A percentile compares a stretch with the other conserved stretches of the same genome.
phyloP scores from a whole-genome alignment of 2,797 vertebrate genomes.

The Esox lucius region DNA sequence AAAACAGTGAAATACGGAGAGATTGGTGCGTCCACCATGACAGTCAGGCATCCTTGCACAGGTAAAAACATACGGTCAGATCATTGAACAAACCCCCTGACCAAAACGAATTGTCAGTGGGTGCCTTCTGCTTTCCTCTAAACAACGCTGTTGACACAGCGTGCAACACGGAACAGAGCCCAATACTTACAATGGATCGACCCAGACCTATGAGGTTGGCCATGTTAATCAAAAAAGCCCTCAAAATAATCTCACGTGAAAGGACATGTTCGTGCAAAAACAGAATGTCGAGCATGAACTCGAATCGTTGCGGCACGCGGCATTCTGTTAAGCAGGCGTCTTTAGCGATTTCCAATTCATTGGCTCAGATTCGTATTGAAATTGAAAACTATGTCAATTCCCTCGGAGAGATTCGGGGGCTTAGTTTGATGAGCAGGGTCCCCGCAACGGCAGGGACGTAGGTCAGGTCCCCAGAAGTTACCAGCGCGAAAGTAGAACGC shows the following conservation, averaged over 20 bases:
- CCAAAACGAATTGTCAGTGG: not conserved
- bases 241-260: not conserved
- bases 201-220: no score
- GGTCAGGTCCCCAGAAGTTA: no score
- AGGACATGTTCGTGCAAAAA: not conserved
- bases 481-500: no score
- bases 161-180: not conserved
- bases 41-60: slow-evolving; percentile 24
- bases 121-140: slow-evolving; percentile 6
- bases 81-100: slow-evolving; percentile 27
- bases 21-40: not conserved
- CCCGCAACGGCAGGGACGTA: no score
- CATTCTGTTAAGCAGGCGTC: no score
- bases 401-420: not conserved
- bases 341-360: not conserved
- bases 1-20: slow-evolving; percentile 5
- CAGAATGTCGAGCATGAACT: not conserved
- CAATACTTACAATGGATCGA: no score
- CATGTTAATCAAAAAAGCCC: no score
- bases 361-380: not conserved
- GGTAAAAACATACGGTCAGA: slow-evolving; percentile 30
- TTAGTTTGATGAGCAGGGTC: no score
- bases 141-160: not conserved
- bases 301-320: not conserved
- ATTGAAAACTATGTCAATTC: not conserved